Conservation (phyloP, 2,113 vertebrate genomes). For the Petaurus breviceps region DNA sequence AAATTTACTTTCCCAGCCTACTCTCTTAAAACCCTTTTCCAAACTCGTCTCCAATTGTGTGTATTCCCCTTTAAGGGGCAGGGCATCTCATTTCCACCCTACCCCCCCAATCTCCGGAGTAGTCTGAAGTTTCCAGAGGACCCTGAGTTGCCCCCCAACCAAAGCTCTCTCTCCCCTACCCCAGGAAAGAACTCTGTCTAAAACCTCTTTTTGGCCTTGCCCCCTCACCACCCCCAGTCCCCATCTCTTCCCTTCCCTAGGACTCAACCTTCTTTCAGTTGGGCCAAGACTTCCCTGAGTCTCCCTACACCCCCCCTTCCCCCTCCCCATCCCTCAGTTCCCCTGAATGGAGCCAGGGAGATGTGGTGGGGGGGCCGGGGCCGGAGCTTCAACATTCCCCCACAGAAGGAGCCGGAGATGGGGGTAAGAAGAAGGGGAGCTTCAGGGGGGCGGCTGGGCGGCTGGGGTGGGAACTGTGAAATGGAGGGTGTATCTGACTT, state of each 20-base stretch:
- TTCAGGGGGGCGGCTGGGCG: background rate
- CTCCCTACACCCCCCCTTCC: constrained; percentile 44
- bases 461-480: background rate
- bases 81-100: constrained; percentile 60
- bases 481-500: background rate
- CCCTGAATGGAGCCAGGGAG: constrained; percentile 75
- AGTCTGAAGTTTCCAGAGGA: constrained; percentile 73
- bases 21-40: constrained; percentile 29
- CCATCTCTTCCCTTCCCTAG: background rate
- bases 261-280: constrained; percentile 30
- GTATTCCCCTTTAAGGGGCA: constrained; percentile 79
- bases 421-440: constrained; percentile 68
- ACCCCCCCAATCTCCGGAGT: constrained; percentile 41
- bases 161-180: constrained; percentile 23
- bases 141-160: constrained; percentile 57
- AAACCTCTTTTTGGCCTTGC: background rate
- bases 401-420: constrained; percentile 68
- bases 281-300: constrained; percentile 61
- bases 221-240: background rate
- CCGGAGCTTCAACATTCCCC: constrained; percentile 77
- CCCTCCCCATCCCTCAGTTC: constrained; percentile 4
- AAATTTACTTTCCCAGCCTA: constrained; percentile 19
- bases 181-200: background rate
- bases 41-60: constrained; percentile 59
- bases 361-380: constrained; percentile 80